phyloP scores from a whole-genome alignment of 2,113 vertebrate species.

The Hippocampus barbouri region DNA sequence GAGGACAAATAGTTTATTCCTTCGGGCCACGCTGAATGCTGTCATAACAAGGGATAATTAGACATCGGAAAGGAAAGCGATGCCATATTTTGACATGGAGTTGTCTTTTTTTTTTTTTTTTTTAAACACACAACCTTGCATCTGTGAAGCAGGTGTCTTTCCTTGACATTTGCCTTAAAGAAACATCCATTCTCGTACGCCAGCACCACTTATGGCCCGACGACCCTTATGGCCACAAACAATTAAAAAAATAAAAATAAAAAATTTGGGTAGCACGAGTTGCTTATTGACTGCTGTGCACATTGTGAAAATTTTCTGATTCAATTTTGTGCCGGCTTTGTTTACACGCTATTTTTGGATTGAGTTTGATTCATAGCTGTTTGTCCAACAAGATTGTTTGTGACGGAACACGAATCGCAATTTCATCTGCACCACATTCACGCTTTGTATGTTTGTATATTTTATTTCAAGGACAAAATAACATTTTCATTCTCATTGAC shows the following conservation, averaged over 20 bases:
- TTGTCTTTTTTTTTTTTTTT: background rate
- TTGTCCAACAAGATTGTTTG: too few species aligned
- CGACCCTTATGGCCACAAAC: slow-evolving; percentile 38
- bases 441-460: too few species aligned
- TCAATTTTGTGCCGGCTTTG: slow-evolving; percentile 17
- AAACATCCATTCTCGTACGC: slow-evolving; percentile 31
- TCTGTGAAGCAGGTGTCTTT: slow-evolving; percentile 51
- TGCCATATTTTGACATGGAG: slow-evolving; percentile 21
- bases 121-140: slow-evolving; percentile 38
- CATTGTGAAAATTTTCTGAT: slow-evolving; percentile 21
- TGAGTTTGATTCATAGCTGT: slow-evolving; percentile 22
- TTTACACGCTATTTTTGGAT: slow-evolving; percentile 26
- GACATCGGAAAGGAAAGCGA: slow-evolving; percentile 46
- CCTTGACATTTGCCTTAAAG: slow-evolving; percentile 62
- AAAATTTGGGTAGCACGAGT: slow-evolving; percentile 40
- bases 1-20: slow-evolving; percentile 28
- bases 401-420: too few species aligned
- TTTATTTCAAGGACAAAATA: too few species aligned
- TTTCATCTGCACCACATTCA: too few species aligned
- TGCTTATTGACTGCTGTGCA: slow-evolving; percentile 19
- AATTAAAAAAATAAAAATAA: slow-evolving; percentile 23
- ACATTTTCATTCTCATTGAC: too few species aligned
- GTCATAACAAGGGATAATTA: slow-evolving; percentile 51
- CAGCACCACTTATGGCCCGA: slow-evolving; percentile 35
- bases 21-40: slow-evolving; percentile 10